Conservation (phyloP, 2,888 invertebrate species). For the Chrysolina oricalcia region DNA sequence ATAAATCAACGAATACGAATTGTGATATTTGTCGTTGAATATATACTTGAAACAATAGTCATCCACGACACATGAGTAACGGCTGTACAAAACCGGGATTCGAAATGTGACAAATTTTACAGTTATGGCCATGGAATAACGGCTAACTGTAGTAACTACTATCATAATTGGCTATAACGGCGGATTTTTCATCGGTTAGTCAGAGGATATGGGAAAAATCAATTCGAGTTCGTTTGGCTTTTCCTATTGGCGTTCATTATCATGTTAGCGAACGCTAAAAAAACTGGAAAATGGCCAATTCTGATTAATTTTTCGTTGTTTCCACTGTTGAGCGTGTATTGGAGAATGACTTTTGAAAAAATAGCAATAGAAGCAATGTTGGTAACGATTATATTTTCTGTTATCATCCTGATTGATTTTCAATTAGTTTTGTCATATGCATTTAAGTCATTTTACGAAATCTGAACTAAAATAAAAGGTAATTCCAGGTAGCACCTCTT, state of each 20-base stretch:
- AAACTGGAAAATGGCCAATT: background rate
- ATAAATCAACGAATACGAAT: slow-evolving; percentile 61
- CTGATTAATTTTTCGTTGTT: background rate
- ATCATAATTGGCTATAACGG: slow-evolving; percentile 23
- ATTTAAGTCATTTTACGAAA: no score
- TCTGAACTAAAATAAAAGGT: no score
- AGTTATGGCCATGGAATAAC: slow-evolving; percentile 13
- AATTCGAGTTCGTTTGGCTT: slow-evolving; percentile 7
- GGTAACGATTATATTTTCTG: no score
- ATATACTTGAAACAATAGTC: slow-evolving; percentile 51
- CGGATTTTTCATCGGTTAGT: slow-evolving; percentile 20
- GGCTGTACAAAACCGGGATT: slow-evolving; percentile 18
- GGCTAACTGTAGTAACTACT: slow-evolving; percentile 16
- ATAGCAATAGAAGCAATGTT: no score
- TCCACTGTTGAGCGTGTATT: background rate
- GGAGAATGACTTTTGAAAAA: no score
- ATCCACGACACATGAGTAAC: slow-evolving; percentile 42
- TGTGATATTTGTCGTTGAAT: slow-evolving; percentile 59
- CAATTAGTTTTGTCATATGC: no score
- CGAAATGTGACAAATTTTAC: slow-evolving; percentile 26
- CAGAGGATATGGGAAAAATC: slow-evolving; percentile 8
- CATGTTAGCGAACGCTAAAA: background rate
- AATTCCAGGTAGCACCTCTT: no score
- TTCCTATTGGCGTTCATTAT: background rate
- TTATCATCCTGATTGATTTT: no score